Base-by-base conservation (phyloP, 2,797 vertebrate genomes). In the Lophotriccus pileatus region DNA sequence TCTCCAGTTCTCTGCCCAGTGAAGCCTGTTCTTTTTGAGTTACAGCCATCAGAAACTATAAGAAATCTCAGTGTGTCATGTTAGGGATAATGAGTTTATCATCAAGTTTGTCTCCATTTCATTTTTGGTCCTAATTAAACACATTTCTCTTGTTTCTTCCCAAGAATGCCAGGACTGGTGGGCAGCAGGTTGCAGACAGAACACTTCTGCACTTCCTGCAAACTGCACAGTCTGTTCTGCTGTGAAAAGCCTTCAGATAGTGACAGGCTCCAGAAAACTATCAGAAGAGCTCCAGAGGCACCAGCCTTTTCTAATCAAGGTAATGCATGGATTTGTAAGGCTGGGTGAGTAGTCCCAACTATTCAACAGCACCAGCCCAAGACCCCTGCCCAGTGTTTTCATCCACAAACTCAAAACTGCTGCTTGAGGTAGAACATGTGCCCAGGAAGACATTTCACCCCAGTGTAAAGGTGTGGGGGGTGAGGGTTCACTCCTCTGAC, bases 221-320 rank as follows among this genome's bases (percentile, higher is more conserved):
- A 97, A 98, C 94, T 98, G 98, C 93, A 97, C 97, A 50, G 96
- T 91, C 80, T 98, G 98, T 73, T 95, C 97, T 84, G 85, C 97
- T 90, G 91, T 96, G 58, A 89, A 91, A 39, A 96, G 94, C 79
- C 95, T 98, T 75, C 93, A 94, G 66, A 78, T 95, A 27, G 62
- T 94, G 82, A 94, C 91, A 96, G 93, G 98, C 84, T 64, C 93
- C 3, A 83, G 86, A 68, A 95, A 98, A 7, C 76, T 96, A 32
- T 90, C 97, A 4, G 87, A 81, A 87, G 96, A 89, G 43, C 97
- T 98, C 53, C 98, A 98, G 91, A 97, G 97, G 22, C 97, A 98
- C 41, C 98, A 98, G 94, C 98, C 98, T 18, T 96, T 99, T 62
- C 95, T 99, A 81, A 98, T 99, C 75, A 99, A 99, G 98, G 99